These are phyloP conservation scores for Craseonycteris thonglongyai DNA, from an alignment of 2,113 vertebrate species.

Conservation along the genomic window DNA sequence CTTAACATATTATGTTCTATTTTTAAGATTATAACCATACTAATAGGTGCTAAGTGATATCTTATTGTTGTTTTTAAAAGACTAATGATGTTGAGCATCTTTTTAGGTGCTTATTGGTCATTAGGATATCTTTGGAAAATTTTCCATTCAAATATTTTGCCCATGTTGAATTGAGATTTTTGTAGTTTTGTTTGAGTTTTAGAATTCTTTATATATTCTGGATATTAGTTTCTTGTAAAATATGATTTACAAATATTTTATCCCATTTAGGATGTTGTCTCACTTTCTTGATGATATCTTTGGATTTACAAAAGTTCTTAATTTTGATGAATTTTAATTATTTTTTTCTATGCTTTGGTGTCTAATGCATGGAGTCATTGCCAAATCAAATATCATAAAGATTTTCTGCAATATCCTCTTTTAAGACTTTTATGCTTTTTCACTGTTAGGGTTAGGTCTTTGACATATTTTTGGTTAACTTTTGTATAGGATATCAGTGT, in stretches of 20 bases:
- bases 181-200: neutral
- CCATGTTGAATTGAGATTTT: neutral
- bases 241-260: neutral
- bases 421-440: neutral
- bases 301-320: neutral
- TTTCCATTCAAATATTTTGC: neutral
- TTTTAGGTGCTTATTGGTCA: neutral
- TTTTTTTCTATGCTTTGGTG: neutral
- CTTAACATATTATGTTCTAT: neutral
- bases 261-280: neutral
- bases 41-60: neutral
- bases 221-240: neutral
- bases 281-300: neutral
- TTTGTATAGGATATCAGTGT: neutral
- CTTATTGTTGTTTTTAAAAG: neutral
- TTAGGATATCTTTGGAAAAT: neutral
- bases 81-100: neutral
- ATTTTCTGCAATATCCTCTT: neutral
- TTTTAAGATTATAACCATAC: neutral
- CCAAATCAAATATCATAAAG: neutral
- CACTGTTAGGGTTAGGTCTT: neutral
- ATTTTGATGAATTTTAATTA: neutral
- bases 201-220: neutral
- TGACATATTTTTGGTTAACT: neutral
- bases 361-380: neutral